Evolutionary conservation across 2,797 vertebrate genomes (phyloP), one percentile per base, ranked within the genome.

Genomic region (Centropyge bicolor): DNA sequence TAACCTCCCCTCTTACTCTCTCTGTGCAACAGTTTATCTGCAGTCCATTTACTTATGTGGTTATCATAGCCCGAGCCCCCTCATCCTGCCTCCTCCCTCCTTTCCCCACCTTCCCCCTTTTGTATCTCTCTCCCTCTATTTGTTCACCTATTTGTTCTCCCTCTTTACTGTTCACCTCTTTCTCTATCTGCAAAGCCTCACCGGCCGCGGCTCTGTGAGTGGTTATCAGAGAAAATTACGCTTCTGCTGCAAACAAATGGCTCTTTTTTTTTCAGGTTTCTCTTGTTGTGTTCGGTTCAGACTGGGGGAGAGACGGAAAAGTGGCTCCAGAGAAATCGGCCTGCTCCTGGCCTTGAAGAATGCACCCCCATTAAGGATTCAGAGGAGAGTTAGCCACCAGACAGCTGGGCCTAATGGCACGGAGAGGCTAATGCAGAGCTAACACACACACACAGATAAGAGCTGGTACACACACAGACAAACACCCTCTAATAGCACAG

Each of bases 321-420:
- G 62, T 22, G 60, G 54, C 75, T 69, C 20, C 55, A 57, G 84
- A 69, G 69, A 92, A 87, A 88, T 77, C 74, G n/a, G 57, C 55
- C 54, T 41, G 67, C 77, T 83, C 70, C 69, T 41, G 74, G 82
- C 36, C 81, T 56, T 76, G 75, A 79, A 86, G 86, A 88, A 86
- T 61, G 88, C 64, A 40, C 76, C 79, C 89, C 87, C 87, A 91
- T 92, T 91, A 88, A 55, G 85, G 81, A 93, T 92, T 91, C 91
- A 86, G 76, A 55, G 74, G 83, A 63, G 85, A 74, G 82, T 74
- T 79, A 72, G 83, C 80, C 71, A 86, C 70, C 81, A 82, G 79
- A 87, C 89, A 90, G 87, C 74, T 89, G 86, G 85, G 76, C 71
- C 81, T 87, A 82, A 91, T 81, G 85, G 85, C 66, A 89, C 7